A percentile compares a stretch with the other conserved stretches of the same genome.
phyloP scores from a whole-genome alignment of 2,113 vertebrate genomes.

The human region DNA sequence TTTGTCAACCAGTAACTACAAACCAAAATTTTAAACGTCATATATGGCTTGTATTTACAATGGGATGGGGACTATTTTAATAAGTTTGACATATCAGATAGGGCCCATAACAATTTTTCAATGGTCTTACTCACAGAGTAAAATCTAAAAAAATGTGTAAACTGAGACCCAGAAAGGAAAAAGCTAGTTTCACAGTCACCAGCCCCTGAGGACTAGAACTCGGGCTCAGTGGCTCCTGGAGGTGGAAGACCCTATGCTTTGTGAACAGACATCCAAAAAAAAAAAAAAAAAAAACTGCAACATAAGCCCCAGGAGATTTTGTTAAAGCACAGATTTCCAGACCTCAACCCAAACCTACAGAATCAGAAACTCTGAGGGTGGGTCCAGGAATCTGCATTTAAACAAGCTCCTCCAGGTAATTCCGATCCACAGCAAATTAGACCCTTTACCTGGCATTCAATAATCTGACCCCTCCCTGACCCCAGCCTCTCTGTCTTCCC shows the following conservation, averaged over 20 bases:
- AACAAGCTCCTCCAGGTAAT: background rate
- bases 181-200: background rate
- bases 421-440: background rate
- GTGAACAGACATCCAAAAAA: background rate
- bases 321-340: background rate
- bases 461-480: background rate
- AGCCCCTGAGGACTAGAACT: background rate
- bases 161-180: background rate
- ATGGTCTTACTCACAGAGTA: background rate
- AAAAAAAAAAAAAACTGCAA: background rate
- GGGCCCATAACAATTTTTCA: background rate
- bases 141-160: background rate
- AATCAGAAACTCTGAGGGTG: background rate
- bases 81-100: background rate
- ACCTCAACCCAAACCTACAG: background rate
- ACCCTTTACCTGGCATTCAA: background rate
- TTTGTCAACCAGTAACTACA: background rate
- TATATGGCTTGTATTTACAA: constrained; percentile 28
- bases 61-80: background rate
- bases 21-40: constrained; percentile 43
- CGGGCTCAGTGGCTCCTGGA: background rate
- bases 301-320: background rate
- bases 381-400: background rate
- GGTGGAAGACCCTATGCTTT: background rate
- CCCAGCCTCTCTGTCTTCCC: background rate